phyloP scores from a whole-genome alignment of 2,113 vertebrate genomes.

The Melozone crissalis region DNA sequence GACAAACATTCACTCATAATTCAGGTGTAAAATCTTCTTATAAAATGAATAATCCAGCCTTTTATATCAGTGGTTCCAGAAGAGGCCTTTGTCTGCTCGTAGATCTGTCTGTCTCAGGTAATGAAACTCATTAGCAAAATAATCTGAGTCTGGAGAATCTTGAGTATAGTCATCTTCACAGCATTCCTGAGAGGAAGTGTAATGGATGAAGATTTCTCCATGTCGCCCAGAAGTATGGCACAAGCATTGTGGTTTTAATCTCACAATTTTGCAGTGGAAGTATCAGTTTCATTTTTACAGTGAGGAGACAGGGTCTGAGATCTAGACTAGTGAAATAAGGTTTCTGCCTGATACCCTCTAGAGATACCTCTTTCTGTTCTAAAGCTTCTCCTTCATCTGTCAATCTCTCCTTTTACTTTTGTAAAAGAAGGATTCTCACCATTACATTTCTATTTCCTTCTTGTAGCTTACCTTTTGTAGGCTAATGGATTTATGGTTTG shows the following conservation, averaged over 20 bases:
- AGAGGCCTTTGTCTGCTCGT: neutral
- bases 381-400: neutral
- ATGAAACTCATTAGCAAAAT: slow-evolving; percentile 16
- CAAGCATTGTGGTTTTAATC: neutral
- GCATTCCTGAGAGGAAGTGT: neutral
- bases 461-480: neutral
- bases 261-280: neutral
- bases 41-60: neutral
- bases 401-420: neutral
- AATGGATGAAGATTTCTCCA: neutral
- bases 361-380: neutral
- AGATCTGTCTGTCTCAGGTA: slow-evolving; percentile 1
- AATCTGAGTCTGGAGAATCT: neutral
- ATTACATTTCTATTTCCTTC: neutral
- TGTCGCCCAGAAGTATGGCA: neutral
- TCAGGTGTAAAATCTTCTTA: neutral
- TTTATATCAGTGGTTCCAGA: neutral
- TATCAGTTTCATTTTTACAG: neutral
- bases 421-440: neutral
- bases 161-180: neutral
- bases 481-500: neutral
- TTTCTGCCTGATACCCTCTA: neutral
- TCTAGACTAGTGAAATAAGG: neutral
- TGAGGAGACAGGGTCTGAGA: neutral
- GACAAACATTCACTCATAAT: neutral